Evolutionary conservation across 1,140 invertebrate species (phyloP).

Genomic region (Orchestia grillus): DNA sequence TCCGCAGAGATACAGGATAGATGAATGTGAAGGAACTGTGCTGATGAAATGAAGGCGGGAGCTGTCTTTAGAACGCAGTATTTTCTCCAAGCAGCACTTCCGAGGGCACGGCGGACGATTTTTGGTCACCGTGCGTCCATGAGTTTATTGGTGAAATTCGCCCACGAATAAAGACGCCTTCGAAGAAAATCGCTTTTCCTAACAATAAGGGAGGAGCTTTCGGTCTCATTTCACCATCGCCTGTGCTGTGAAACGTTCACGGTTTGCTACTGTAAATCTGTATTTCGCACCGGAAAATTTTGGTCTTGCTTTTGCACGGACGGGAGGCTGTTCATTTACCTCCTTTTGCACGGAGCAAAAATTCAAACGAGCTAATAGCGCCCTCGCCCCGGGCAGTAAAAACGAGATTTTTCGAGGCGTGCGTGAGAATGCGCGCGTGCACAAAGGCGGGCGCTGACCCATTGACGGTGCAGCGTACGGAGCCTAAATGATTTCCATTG

Average conservation of each 20-base stretch:
- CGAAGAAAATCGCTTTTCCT: neutral
- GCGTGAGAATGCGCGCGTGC: neutral
- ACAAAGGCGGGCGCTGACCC: no score
- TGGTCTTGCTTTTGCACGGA: neutral
- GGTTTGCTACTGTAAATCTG: neutral
- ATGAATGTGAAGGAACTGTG: neutral
- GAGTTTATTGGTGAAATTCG: neutral
- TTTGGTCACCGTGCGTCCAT: neutral
- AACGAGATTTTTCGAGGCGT: neutral
- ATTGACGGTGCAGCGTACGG: neutral
- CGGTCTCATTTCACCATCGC: neutral
- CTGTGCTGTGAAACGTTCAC: neutral
- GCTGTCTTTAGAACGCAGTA: neutral
- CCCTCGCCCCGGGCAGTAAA: neutral
- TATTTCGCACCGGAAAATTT: neutral
- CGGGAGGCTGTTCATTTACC: neutral
- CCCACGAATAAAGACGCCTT: neutral
- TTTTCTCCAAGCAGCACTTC: neutral
- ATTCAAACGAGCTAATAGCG: neutral
- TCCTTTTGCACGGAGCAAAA: neutral
- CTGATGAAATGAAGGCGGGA: neutral
- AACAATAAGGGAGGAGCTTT: neutral
- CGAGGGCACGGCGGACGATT: neutral
- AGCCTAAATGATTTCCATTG: neutral
- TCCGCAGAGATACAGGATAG: no score